These are phyloP conservation scores for Athetis lepigone DNA, from an alignment of 2,888 invertebrate species.

Conservation along the genomic window DNA sequence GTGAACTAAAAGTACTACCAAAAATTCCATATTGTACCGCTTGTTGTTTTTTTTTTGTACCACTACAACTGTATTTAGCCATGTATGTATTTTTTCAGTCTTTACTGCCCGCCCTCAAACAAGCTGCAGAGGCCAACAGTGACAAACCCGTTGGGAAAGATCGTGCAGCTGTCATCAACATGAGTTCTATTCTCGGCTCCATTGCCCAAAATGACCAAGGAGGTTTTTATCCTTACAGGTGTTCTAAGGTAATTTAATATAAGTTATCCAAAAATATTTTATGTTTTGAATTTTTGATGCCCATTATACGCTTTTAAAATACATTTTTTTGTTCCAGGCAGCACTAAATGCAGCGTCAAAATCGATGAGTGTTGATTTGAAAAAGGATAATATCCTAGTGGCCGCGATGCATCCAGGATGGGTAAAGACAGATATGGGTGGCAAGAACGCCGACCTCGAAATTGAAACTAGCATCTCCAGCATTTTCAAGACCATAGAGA, in stretches of 20 bases:
- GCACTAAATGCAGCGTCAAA: constrained; percentile 96
- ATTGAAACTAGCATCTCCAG: constrained; percentile 92
- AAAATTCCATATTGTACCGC: too few species aligned
- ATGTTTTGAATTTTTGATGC: too few species aligned
- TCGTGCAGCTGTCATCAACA: constrained; percentile 95
- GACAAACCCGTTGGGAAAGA: constrained; percentile 90
- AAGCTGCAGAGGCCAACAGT: constrained; percentile 91
- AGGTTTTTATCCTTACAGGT: constrained; percentile 95
- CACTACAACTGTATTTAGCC: background rate
- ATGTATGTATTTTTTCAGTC: constrained; percentile 84
- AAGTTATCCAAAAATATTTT: background rate
- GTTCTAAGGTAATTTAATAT: constrained; percentile 93
- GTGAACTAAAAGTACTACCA: too few species aligned
- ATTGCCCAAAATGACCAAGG: constrained; percentile 94
- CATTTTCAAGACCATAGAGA: constrained; percentile 92
- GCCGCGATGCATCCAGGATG: constrained; percentile 96
- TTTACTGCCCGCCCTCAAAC: constrained; percentile 93
- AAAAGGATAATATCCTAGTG: constrained; percentile 93
- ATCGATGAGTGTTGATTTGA: constrained; percentile 95
- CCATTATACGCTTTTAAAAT: too few species aligned
- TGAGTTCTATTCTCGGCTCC: constrained; percentile 95
- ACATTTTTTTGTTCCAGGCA: constrained; percentile 90
- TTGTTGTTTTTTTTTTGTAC: too few species aligned
- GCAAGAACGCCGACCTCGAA: constrained; percentile 94
- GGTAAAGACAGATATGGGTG: constrained; percentile 98